phyloP scores from a whole-genome alignment of 2,113 vertebrate species.

The Chaenogobius annularis region DNA sequence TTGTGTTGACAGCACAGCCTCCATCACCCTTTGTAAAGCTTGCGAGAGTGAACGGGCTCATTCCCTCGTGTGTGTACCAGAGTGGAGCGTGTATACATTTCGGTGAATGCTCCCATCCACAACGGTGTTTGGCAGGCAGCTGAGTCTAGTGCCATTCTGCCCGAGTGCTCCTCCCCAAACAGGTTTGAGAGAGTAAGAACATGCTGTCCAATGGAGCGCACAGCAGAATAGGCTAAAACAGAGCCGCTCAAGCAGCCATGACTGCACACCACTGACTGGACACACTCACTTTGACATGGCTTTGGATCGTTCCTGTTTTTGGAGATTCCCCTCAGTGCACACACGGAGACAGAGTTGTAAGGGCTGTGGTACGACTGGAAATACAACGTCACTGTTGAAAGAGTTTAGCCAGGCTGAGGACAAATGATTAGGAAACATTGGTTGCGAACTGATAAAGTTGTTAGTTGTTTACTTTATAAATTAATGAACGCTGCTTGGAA shows the following conservation, averaged over 20 bases:
- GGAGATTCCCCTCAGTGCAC: slow-evolving; percentile 36
- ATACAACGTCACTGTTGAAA: background rate
- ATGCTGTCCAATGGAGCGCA: slow-evolving; percentile 65
- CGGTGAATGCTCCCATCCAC: slow-evolving; percentile 36
- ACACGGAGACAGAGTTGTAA: slow-evolving; percentile 6
- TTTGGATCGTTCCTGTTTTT: slow-evolving; percentile 52
- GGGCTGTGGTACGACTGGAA: no score
- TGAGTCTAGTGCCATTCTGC: slow-evolving; percentile 66
- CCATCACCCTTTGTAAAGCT: background rate
- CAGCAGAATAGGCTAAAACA: slow-evolving; percentile 49
- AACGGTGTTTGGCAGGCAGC: slow-evolving; percentile 56
- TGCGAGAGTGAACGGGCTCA: background rate
- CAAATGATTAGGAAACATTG: background rate
- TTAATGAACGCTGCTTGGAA: background rate
- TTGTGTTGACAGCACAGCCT: slow-evolving; percentile 3
- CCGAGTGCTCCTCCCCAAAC: slow-evolving; percentile 58
- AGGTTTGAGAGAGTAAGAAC: slow-evolving; percentile 40
- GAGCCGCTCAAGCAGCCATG: slow-evolving; percentile 53
- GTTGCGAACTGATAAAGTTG: background rate
- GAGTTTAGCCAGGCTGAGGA: background rate
- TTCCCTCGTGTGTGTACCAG: slow-evolving; percentile 5
- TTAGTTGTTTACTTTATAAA: background rate
- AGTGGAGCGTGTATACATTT: slow-evolving; percentile 37
- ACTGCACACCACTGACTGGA: slow-evolving; percentile 23
- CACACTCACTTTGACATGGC: slow-evolving; percentile 17